Conservation (phyloP, 23 tunicate genomes). For the Botrylloides violaceus region DNA sequence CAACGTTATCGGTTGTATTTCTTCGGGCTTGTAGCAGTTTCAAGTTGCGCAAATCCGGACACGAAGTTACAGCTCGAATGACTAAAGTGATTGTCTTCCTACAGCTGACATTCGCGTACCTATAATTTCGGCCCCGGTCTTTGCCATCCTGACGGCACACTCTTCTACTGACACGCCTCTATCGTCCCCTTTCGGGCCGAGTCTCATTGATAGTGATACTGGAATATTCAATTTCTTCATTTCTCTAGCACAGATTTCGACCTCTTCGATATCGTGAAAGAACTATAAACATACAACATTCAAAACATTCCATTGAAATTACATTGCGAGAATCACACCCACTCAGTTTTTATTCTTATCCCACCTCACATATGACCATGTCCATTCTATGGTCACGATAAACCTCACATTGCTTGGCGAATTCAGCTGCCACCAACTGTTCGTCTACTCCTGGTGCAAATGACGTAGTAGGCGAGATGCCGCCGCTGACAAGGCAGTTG, state of each 20-base stretch:
- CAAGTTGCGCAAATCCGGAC: too few relatives aligned
- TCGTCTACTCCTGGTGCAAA: conserved; percentile 15
- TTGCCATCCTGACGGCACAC: conserved; percentile 85
- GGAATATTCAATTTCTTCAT: conserved; percentile 62
- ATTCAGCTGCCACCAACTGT: conserved; percentile 33
- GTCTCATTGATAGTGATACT: conserved; percentile 60
- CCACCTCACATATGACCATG: conserved; percentile 51
- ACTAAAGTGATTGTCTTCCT: too few relatives aligned
- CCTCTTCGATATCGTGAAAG: conserved; percentile 60
- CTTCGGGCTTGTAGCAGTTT: too few relatives aligned
- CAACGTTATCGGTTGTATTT: too few relatives aligned
- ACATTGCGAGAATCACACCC: too few relatives aligned
- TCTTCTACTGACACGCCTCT: conserved; percentile 77
- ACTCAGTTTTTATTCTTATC: too few relatives aligned
- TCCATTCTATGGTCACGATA: conserved; percentile 43
- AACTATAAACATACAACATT: too few relatives aligned
- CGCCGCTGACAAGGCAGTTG: conserved; percentile 53
- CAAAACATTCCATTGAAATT: too few relatives aligned
- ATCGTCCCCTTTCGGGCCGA: conserved; percentile 53
- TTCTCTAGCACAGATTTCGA: conserved; percentile 62
- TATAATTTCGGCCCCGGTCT: conserved; percentile 82
- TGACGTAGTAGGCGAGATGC: conserved; percentile 37
- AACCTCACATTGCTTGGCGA: conserved; percentile 27
- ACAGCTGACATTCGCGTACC: too few relatives aligned
- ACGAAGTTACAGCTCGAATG: too few relatives aligned